These are phyloP conservation scores for Mesocricetus auratus DNA, from an alignment of 2,113 vertebrate species.

Conservation along the genomic window DNA sequence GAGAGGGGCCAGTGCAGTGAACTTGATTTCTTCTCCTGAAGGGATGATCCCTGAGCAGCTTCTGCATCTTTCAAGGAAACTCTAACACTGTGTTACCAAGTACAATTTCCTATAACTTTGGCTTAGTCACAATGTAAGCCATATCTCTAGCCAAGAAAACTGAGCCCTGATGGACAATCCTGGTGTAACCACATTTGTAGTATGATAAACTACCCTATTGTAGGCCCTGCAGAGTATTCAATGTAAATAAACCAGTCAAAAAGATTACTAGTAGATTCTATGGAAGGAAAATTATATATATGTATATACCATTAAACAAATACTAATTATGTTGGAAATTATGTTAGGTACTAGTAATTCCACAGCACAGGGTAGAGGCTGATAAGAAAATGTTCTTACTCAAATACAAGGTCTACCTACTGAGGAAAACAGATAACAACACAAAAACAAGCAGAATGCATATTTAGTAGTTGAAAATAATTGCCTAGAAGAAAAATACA, in stretches of 20 bases:
- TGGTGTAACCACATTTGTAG: background rate
- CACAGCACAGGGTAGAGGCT: background rate
- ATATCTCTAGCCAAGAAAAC: background rate
- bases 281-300: background rate
- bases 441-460: background rate
- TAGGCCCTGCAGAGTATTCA: background rate
- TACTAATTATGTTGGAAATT: constrained; percentile 14
- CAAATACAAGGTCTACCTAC: background rate
- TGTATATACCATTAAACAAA: background rate
- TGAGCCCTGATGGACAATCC: background rate
- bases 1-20: background rate
- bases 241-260: background rate
- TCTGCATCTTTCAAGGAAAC: background rate
- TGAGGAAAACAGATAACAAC: background rate
- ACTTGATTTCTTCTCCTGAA: background rate
- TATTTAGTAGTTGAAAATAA: background rate
- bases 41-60: background rate
- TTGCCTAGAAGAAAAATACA: background rate
- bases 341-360: background rate
- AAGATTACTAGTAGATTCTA: background rate
- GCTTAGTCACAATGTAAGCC: background rate
- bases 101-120: background rate
- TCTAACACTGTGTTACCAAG: background rate
- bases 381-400: background rate
- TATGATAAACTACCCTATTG: background rate